Base-by-base conservation (phyloP, 2,888 invertebrate genomes). In the Cyaniris semiargus region DNA sequence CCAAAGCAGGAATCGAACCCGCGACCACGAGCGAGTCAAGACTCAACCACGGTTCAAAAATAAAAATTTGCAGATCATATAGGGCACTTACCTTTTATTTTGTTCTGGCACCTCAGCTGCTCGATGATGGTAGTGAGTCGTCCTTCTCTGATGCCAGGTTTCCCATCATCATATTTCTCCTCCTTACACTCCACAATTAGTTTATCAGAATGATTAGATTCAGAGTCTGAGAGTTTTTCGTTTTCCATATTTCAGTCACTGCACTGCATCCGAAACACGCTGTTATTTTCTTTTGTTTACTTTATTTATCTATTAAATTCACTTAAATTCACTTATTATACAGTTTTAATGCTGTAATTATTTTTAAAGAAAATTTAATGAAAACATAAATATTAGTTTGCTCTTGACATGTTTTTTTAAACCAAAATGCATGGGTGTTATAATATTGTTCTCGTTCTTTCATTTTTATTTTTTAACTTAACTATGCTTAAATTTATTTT, bases 41-140 rank as follows among this genome's bases (percentile, higher is more conserved):
- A 44, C 44, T 10, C 13, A 13, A 44, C 44, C 10, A 44, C 10
- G 10, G 10, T 44, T 13, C 10, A 44, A 10, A 44, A 53, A 18
- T 18, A 0, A 53, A 44, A 13, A 44, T 13, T 44, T 48, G n/a
- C 7, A 8, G 7, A 3, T 58, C 21, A 21, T 2, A 58, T 21
- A 58, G 0, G 0, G 4, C 13, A 70, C 89, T 84, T 79, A 94
- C 94, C 94, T 90, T 90, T 94, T 80, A 89, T 82, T 82, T 90
- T 88, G 78, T 86, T 92, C 84, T 93, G 93, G 80, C 89, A 91
- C 77, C 90, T 84, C 76, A 94, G 84, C 83, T 94, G 94, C 78
- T 94, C 94, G 77, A 94, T 94, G 82, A 94, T 94, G 81, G 86
- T 90, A 3, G 91, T 94, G 78, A 94, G 85, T 21, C 94, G 82